Evolutionary conservation across 1,140 invertebrate species (phyloP).

Genomic region (Pogonus chalceus): DNA sequence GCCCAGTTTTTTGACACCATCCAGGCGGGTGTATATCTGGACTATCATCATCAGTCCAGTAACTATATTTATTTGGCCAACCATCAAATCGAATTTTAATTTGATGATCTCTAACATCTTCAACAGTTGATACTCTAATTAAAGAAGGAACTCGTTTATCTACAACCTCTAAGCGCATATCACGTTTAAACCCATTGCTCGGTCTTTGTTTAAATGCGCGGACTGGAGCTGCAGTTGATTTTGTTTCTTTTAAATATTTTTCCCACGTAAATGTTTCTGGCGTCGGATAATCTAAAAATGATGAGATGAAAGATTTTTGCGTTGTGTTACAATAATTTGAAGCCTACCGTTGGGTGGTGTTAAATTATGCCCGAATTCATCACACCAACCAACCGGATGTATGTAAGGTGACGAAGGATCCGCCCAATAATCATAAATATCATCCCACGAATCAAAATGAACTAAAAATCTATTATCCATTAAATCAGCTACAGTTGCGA

Average conservation of each 20-base stretch:
- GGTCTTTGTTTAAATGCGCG: conserved; percentile 71
- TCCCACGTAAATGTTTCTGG: conserved; percentile 74
- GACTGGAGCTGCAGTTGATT: conserved; percentile 65
- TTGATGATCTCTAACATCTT: conserved; percentile 63
- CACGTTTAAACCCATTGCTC: conserved; percentile 69
- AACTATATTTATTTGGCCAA: conserved; percentile 76
- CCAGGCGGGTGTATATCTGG: conserved; percentile 83
- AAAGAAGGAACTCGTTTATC: conserved; percentile 74
- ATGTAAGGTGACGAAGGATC: conserved; percentile 83
- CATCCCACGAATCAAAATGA: conserved; percentile 92
- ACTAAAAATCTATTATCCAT: conserved; percentile 78
- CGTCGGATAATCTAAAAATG: conserved; percentile 57
- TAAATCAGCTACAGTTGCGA: conserved; percentile 77
- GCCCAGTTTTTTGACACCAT: conserved; percentile 81
- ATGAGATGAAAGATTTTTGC: no score
- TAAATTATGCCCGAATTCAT: conserved; percentile 64
- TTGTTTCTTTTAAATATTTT: conserved; percentile 67
- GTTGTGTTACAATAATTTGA: no score
- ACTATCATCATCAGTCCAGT: conserved; percentile 85
- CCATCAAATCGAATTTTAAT: conserved; percentile 85
- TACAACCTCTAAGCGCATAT: conserved; percentile 86
- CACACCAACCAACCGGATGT: conserved; percentile 88
- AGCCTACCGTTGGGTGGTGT: conserved; percentile 77
- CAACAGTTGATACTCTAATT: conserved; percentile 77
- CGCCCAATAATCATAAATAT: conserved; percentile 90